Conservation (phyloP, 2,888 invertebrate species). For the Pelosia muscerda region DNA sequence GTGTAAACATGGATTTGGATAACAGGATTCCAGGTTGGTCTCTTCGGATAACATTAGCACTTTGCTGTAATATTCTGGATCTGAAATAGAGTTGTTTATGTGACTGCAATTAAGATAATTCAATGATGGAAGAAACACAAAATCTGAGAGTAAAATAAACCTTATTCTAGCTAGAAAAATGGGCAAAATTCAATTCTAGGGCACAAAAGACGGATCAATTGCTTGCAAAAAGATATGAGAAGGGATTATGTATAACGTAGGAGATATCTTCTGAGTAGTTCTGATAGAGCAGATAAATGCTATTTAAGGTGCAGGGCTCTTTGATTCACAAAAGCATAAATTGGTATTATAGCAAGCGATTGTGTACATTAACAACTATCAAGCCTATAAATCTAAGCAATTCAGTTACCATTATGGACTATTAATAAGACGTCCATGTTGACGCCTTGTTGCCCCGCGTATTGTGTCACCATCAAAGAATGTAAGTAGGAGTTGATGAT, state of each 20-base stretch:
- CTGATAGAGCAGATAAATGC: no score
- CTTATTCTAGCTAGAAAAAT: background rate
- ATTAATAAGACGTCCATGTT: slow-evolving; percentile 88
- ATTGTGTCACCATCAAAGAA: slow-evolving; percentile 88
- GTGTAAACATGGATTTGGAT: slow-evolving; percentile 91
- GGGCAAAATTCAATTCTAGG: background rate
- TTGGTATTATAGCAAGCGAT: background rate
- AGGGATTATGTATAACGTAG: no score
- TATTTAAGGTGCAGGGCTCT: background rate
- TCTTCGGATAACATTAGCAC: slow-evolving; percentile 87
- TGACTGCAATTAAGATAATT: background rate
- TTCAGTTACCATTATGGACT: slow-evolving; percentile 83
- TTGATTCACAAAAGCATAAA: background rate
- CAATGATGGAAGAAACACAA: background rate
- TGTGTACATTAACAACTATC: background rate
- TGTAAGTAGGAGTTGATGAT: slow-evolving; percentile 90
- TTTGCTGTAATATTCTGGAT: slow-evolving; percentile 89
- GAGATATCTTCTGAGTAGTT: no score
- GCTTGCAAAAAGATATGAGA: background rate
- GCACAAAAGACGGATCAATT: background rate
- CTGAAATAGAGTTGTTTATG: slow-evolving; percentile 66
- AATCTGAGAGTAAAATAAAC: background rate
- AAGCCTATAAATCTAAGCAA: background rate
- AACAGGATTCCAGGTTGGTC: slow-evolving; percentile 89
- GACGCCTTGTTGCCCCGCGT: slow-evolving; percentile 73